Evolutionary conservation across 2,888 invertebrate species (phyloP), one percentile per base, ranked within the genome.

Genomic region (Ornithoptera alexandrae): DNA sequence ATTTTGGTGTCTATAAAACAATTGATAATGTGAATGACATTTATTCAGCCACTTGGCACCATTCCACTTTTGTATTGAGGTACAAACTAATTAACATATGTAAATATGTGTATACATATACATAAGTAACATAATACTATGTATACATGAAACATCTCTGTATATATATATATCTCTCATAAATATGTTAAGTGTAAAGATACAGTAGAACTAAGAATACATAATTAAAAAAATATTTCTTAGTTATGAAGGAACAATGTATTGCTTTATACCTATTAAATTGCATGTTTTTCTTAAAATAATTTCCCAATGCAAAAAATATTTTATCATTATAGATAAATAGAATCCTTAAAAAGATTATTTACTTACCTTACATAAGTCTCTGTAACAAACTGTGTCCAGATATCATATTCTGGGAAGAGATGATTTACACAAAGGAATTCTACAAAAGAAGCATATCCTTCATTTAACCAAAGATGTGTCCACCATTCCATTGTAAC

Each of bases 401-500:
- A 98, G 81, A 98, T 98, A 82, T 99, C 97, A 90, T 97, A 98
- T 81, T 99, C 97, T 0, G 98, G 98, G 85, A 98, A 98, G 68
- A 98, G 92, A 84, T 97, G 95, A 82, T 97, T 96, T 1, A 98
- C 97, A 90, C 98, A 98, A 7, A 98, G 93, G 81, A 97, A 98
- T 86, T 99, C 98, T 61, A 98, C 97, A 93, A 98, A 99, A 0
- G 97, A 97, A 0, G 99, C 99, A 88, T 98, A 98, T 3, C 98
- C 98, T 86, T 99, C 98, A 87, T 99, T 99, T 53, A 99, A 90
- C 98, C 98, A 99, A 50, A 97, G 90, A 89, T 98, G 97, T 2
- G 98, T 98, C 98, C 98, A 98, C 98, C 98, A 98, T 87, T 98
- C 97, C 98, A 99, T 98, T 36, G 99, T 99, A 1, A 98, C 98